Percentiles rank a stretch among this genome's conserved stretches.
These are phyloP conservation scores for Triplophysa yarkandensis DNA, from an alignment of 2,797 vertebrate species.

Conservation along the genomic window DNA sequence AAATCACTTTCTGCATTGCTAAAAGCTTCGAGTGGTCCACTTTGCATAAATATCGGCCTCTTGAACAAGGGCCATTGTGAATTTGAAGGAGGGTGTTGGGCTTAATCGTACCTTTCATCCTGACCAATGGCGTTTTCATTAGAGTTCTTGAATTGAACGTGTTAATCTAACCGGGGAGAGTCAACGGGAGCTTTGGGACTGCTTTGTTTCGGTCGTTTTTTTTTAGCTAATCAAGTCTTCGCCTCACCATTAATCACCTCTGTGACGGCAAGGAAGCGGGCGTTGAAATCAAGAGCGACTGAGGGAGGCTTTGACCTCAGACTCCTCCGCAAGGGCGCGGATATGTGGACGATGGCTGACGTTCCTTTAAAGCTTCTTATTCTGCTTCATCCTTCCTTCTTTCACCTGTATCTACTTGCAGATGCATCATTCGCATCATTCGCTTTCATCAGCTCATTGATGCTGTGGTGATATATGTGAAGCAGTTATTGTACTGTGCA, in stretches of 20 bases:
- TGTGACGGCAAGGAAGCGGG: slow-evolving; percentile 37
- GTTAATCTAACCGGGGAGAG: slow-evolving; percentile 66
- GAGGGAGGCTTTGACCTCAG: slow-evolving; percentile 35
- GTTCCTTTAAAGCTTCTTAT: neutral
- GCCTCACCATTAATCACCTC: slow-evolving; percentile 53
- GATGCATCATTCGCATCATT: slow-evolving; percentile 7
- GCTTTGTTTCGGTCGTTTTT: slow-evolving; percentile 50
- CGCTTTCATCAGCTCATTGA: slow-evolving; percentile 10
- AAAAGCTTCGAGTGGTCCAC: slow-evolving; percentile 59
- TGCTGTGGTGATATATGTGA: slow-evolving; percentile 6
- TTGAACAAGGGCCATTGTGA: slow-evolving; percentile 56
- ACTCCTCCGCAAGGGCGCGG: slow-evolving; percentile 48
- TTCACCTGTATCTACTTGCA: neutral
- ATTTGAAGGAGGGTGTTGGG: slow-evolving; percentile 59
- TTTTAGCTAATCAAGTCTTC: slow-evolving; percentile 53
- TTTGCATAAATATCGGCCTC: slow-evolving; percentile 67
- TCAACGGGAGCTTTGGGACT: slow-evolving; percentile 29
- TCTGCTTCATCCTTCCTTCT: neutral
- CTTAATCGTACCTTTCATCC: slow-evolving; percentile 71
- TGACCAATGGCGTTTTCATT: slow-evolving; percentile 68
- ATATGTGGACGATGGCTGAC: slow-evolving; percentile 26
- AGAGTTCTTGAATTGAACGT: slow-evolving; percentile 65
- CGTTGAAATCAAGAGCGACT: slow-evolving; percentile 52
- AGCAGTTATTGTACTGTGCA: slow-evolving; percentile 27
- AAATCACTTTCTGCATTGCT: slow-evolving; percentile 59